A percentile compares a stretch with the other conserved stretches of the same genome.
Evolutionary conservation across 2,797 vertebrate genomes (phyloP).

Genomic region (Rhincodon typus): DNA sequence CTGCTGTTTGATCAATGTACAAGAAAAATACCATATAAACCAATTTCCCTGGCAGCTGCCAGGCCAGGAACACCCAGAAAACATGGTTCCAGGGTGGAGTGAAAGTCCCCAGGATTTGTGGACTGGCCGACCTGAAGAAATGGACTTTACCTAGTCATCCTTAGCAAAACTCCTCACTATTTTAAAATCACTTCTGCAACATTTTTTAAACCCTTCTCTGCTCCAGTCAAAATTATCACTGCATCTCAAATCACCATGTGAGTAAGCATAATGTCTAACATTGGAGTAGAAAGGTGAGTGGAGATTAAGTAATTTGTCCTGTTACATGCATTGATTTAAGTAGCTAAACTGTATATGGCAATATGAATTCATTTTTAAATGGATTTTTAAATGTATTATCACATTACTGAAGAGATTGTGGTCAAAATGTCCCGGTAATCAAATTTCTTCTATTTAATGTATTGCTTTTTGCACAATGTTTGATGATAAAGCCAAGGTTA

Average conservation of each 20-base stretch:
- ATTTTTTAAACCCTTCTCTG: too few species aligned
- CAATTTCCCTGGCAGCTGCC: background rate
- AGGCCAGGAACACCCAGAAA: background rate
- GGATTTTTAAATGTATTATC: background rate
- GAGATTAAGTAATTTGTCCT: background rate
- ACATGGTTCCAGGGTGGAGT: background rate
- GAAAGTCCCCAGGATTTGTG: background rate
- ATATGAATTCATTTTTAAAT: background rate
- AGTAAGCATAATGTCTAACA: background rate
- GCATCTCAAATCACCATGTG: background rate
- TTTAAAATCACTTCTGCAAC: background rate
- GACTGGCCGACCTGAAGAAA: too few species aligned
- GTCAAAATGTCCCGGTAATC: background rate
- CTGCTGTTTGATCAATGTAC: background rate
- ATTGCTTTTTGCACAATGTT: background rate
- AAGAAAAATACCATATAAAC: background rate
- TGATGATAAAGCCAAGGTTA: background rate
- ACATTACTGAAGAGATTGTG: too few species aligned
- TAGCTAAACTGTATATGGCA: background rate
- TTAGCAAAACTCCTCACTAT: too few species aligned
- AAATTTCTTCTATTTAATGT: background rate
- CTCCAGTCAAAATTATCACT: too few species aligned
- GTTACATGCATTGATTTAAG: background rate
- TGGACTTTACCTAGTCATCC: too few species aligned
- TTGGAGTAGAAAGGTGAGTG: background rate